Percentiles rank a stretch among this genome's conserved stretches.
Evolutionary conservation across 2,888 invertebrate species (phyloP).

Genomic region (Pelosia muscerda): DNA sequence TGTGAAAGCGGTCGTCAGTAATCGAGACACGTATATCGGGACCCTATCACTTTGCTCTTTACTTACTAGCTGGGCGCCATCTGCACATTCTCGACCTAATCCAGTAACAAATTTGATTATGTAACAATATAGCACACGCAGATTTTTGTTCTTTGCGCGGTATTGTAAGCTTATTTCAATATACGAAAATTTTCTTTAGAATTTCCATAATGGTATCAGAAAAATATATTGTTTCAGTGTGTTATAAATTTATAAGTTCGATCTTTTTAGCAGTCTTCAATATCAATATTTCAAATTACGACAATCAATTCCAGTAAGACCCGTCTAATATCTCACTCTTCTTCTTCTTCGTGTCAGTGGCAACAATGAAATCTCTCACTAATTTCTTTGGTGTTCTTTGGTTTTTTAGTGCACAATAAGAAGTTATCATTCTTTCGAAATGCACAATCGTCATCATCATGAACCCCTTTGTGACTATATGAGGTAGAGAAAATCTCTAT

Average conservation of each 20-base stretch:
- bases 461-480: not conserved
- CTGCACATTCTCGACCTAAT: conserved; percentile 84
- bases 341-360: too few species aligned
- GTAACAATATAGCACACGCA: conserved; percentile 69
- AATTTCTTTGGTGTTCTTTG: too few species aligned
- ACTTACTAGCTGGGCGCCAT: conserved; percentile 84
- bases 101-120: conserved; percentile 83
- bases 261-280: not conserved
- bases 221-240: not conserved
- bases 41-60: conserved; percentile 86
- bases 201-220: conserved; percentile 25
- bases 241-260: not conserved
- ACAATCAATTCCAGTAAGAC: not conserved
- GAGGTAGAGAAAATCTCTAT: not conserved
- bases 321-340: too few species aligned
- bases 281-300: not conserved
- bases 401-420: too few species aligned
- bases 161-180: conserved; percentile 50
- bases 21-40: conserved; percentile 84
- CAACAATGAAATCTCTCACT: too few species aligned
- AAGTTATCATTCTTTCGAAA: too few species aligned
- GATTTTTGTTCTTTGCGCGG: conserved; percentile 54
- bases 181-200: conserved; percentile 30
- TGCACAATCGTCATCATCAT: too few species aligned
- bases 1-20: conserved; percentile 84